phyloP scores from a whole-genome alignment of 64 coral and sea anemone species.

The Astreopora myriophthalma region DNA sequence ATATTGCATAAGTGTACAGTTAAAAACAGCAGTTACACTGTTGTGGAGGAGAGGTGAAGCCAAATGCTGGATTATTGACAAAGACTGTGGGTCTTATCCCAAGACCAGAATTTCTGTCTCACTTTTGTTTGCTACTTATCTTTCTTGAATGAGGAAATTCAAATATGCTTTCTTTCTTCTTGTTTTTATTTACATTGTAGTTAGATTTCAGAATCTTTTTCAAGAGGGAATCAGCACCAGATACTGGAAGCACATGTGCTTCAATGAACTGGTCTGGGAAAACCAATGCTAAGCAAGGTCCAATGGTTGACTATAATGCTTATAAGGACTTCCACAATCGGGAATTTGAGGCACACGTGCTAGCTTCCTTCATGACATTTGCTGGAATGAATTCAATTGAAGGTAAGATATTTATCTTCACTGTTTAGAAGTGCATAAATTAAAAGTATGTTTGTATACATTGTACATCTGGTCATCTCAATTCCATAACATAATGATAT shows the following conservation, averaged over 20 bases:
- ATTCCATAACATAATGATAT: too few relatives aligned
- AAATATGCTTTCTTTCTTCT: not conserved
- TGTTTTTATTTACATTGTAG: not conserved
- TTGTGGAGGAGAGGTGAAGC: too few relatives aligned
- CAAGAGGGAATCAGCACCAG: not conserved
- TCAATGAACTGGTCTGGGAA: constrained; percentile 29
- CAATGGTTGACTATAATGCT: constrained; percentile 39
- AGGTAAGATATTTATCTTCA: too few relatives aligned
- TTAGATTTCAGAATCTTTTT: not conserved
- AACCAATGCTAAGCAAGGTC: constrained; percentile 49
- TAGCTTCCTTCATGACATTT: constrained; percentile 43
- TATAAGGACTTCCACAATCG: constrained; percentile 57
- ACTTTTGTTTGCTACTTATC: too few relatives aligned
- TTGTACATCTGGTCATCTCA: too few relatives aligned
- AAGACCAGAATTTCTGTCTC: too few relatives aligned
- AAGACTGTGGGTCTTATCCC: too few relatives aligned
- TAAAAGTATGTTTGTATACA: too few relatives aligned
- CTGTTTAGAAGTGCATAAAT: too few relatives aligned
- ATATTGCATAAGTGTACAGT: too few relatives aligned
- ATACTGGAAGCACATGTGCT: not conserved
- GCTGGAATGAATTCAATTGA: constrained; percentile 36
- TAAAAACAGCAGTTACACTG: too few relatives aligned
- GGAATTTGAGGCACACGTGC: constrained; percentile 35
- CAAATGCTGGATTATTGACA: too few relatives aligned
- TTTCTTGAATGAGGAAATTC: not conserved